Evolutionary conservation across 2,113 vertebrate genomes (phyloP), one percentile per base, ranked within the genome.

Genomic region (Microtus oregoni): DNA sequence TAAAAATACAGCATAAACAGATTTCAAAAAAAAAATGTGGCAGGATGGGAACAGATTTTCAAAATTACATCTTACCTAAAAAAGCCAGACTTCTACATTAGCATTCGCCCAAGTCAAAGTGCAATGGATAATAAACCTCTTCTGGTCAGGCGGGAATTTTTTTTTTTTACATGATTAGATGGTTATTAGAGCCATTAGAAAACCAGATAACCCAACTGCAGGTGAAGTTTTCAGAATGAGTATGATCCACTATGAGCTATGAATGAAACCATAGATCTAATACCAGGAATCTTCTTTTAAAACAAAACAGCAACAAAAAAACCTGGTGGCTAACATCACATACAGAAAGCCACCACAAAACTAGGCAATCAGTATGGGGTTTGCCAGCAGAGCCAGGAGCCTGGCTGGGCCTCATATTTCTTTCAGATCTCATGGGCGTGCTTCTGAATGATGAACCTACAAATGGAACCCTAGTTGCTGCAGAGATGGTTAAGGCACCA

Each of bases 141-240:
- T 41, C 28, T n/a, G 63, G 32, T 38, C 24, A 81, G 75, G 19
- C 41, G 44, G 87, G 4, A 38, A n/a, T 3, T 55, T 76, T 19
- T 3, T 55, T 76, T 19, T 22, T 35, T 22, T 35, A 20, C 28
- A 41, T 50, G 20, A 68, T 47, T 63, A 88, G 73, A 87, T 82
- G 26, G 26, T 20, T 75, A n/a, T 70, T 82, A 70, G 15, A 79
- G 75, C 70, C 72, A 65, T 63, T 75, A 86, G 35, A 85, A 92
- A 94, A 90, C 63, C 82, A 47, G 91, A 35, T 22, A 87, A 89
- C 65, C n/a, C 89, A 79, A 61, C 35, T 78, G 14, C 32, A 83
- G 82, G 50, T 91, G 50, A n/a, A 28, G 44, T 88, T 92, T 95
- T 79, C 55, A 55, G 58, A 95, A 94, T 89, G 35, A 92, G 70